Conservation (phyloP, 2,888 invertebrate species). For the Lepidochrysops patricia region DNA sequence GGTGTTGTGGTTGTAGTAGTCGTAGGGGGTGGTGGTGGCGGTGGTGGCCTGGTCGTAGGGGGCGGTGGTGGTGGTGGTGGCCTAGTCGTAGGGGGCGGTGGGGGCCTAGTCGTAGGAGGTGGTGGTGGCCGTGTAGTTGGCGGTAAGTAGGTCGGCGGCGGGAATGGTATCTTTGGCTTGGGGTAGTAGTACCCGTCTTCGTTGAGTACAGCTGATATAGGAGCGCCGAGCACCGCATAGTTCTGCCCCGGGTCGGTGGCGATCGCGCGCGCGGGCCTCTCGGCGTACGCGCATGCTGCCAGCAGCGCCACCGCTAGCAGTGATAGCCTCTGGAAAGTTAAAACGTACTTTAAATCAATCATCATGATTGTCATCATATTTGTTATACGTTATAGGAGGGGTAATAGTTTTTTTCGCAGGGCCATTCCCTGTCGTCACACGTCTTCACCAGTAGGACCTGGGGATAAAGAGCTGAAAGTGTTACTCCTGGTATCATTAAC, state of each 20-base stretch:
- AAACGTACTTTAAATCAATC: constrained; percentile 1
- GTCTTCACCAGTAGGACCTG: too few relatives aligned
- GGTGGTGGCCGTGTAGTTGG: constrained; percentile 25
- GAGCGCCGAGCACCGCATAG: constrained; percentile 55
- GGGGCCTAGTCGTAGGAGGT: constrained; percentile 24
- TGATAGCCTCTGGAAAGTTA: constrained; percentile 64
- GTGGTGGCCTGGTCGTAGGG: constrained; percentile 20
- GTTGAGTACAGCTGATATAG: constrained; percentile 49
- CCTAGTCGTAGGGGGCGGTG: too few relatives aligned
- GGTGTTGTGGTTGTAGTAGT: constrained; percentile 14
- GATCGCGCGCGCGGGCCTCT: constrained; percentile 47
- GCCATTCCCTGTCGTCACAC: too few relatives aligned
- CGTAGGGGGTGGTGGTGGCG: constrained; percentile 2
- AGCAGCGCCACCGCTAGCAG: constrained; percentile 63
- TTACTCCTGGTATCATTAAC: too few relatives aligned
- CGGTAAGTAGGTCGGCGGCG: constrained; percentile 36
- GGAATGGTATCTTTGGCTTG: constrained; percentile 57
- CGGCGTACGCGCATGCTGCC: constrained; percentile 38
- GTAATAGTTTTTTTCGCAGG: too few relatives aligned
- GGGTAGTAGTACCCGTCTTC: constrained; percentile 69
- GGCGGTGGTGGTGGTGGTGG: constrained; percentile 18
- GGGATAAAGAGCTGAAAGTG: too few relatives aligned
- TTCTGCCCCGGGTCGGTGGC: constrained; percentile 49
- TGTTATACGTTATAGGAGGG: too few relatives aligned
- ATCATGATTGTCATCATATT: too few relatives aligned